phyloP scores from a whole-genome alignment of 2,113 vertebrate genomes.

The Pelecanus crispus region DNA sequence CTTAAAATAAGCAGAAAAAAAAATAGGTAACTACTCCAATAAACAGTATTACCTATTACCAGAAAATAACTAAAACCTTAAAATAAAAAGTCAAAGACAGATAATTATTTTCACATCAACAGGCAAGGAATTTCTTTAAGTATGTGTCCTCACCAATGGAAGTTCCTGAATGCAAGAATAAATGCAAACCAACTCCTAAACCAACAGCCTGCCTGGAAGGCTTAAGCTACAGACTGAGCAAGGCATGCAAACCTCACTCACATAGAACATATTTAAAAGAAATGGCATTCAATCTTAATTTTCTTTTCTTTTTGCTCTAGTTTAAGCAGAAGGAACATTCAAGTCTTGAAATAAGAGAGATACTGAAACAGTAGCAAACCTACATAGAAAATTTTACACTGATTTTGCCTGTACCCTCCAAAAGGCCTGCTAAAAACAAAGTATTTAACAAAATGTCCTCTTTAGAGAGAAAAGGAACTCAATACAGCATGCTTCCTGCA shows the following conservation, averaged over 20 bases:
- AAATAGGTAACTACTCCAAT: neutral
- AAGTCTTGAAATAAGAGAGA: neutral
- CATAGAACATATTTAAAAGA: neutral
- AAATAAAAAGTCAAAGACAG: neutral
- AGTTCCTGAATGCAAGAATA: neutral
- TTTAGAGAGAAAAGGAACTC: neutral
- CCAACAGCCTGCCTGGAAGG: neutral
- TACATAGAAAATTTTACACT: neutral
- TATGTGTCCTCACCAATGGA: neutral
- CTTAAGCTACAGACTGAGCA: neutral
- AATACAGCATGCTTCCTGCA: neutral
- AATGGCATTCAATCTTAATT: neutral
- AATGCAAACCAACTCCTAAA: neutral
- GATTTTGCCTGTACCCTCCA: neutral
- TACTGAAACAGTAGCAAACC: neutral
- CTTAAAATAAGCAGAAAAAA: slow-evolving; percentile 67
- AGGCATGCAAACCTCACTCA: neutral
- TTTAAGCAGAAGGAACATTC: neutral
- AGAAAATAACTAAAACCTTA: neutral
- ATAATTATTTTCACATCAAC: neutral
- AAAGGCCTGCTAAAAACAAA: neutral
- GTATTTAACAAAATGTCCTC: neutral
- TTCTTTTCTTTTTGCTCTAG: neutral
- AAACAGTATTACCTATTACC: neutral
- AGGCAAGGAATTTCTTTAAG: neutral